Evolutionary conservation across 1,140 invertebrate species (phyloP), one percentile per base, ranked within the genome.

Genomic region (Megathymus violae): DNA sequence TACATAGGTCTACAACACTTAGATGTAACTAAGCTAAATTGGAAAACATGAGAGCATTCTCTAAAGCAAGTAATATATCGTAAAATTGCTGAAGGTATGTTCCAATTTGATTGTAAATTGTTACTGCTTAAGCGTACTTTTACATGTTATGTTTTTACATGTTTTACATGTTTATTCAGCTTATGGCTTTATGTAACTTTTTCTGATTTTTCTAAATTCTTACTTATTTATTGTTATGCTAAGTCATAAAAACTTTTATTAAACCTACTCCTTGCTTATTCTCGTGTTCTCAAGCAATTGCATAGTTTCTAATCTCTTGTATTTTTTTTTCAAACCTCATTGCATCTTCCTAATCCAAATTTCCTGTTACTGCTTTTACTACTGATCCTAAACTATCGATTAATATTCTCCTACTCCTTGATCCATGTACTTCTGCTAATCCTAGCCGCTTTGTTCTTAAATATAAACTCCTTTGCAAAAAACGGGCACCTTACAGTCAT

Each of bases 1-100:
- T 69, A 50, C n/a, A 9, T 27, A 62, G 41, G 10, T 67, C 46
- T 44, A 74, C 15, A 3, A 69, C 47, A 27, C 61, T 73, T 14
- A 64, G 64, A 19, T 74, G 68, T 22, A 66, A 19, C 43, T 68
- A 65, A 14, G 19, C 58, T 15, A 74, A 19, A 36, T 74, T 60
- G 13, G 65, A 52, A 59, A 74, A 71, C 13, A 65, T 74, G 16
- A 71, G 51, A 19, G 65, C 72, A 15, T 67, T 71, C 50, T 71
- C 62, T 66, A 74, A 50, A n/a, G 62, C 65, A 60, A 41, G 17
- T 48, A 72, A 11, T 58, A 31, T 67, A 54, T 71, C 63, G 15
- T 64, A 60, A 7, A 71, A 44, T 16, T 68, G 50, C 13, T 69
- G 62, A 68, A 71, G 47, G n/a, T 47, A 65, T 14, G 16, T 63